Evolutionary conservation across 2,113 vertebrate species (phyloP), one percentile per base, ranked within the genome.

Genomic region (Siphamia tubifer): DNA sequence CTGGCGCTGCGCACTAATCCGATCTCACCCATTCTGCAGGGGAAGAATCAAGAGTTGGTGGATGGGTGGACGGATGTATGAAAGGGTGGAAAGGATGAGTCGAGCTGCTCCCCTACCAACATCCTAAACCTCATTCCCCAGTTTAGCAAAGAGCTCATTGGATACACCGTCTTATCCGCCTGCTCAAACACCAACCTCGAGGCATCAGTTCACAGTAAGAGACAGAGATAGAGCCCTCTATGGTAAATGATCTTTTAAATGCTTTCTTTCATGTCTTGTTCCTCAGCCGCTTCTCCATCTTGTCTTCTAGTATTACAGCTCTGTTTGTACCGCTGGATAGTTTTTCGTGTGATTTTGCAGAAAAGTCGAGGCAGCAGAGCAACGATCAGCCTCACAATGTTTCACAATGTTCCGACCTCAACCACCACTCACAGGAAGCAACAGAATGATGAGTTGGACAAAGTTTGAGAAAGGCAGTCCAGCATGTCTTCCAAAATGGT

Each of bases 151-250:
- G 48, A 61, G 68, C 58, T 49, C 55, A 66, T 51, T 72, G 74
- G 70, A 64, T 57, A 64, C 60, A 56, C 27, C 34, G 31, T 62
- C 63, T 69, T 73, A 77, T 68, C 75, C 56, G 21, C 40, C 34
- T 2, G 31, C 68, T 68, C 57, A 52, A 57, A 58, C 24, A 13
- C 31, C 24, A 24, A 54, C 54, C 60, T 57, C 6, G 2, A 44
- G 68, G 64, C 58, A 62, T 60, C 39, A 12, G 11, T 47, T 35
- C 55, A 19, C 51, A 34, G 30, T 54, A 39, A 20, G 61, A 75
- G 27, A 49, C 54, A 54, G 30, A 66, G 58, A 48, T 15, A 42
- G 32, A 60, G 28, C 39, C 23, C 28, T 60, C 45, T 65, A 30
- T 48, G 36, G 57, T 56, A 64, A 74, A 71, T 61, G 17, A 68